A percentile compares a stretch with the other conserved stretches of the same genome.
These are phyloP conservation scores for Brachyrhaphis roseni DNA, from an alignment of 2,797 vertebrate species.

Conservation along the genomic window DNA sequence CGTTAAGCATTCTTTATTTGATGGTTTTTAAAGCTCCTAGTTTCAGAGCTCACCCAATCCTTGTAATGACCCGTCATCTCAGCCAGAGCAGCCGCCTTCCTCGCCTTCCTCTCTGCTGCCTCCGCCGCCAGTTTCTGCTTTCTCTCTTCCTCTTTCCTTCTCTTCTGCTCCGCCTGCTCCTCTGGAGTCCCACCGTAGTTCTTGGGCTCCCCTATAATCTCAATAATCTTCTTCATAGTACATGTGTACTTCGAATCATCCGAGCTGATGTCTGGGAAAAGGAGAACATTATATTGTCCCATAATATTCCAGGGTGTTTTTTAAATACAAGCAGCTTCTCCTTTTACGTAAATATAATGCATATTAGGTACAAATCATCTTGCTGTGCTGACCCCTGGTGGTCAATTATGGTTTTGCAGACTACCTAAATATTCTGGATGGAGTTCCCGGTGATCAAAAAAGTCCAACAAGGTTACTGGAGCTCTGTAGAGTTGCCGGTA, in stretches of 20 bases:
- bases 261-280: slow-evolving; percentile 60
- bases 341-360: not conserved
- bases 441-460: slow-evolving; percentile 93
- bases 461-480: slow-evolving; percentile 88
- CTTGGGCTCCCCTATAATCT: slow-evolving; percentile 82
- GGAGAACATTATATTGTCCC: not conserved
- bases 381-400: not conserved
- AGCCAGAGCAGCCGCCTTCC: slow-evolving; percentile 77
- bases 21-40: not conserved
- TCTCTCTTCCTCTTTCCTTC: slow-evolving; percentile 72
- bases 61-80: slow-evolving; percentile 84
- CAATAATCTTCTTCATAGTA: slow-evolving; percentile 80
- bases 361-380: not conserved
- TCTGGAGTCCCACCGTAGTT: slow-evolving; percentile 87
- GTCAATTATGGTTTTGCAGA: not conserved
- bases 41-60: slow-evolving; percentile 85
- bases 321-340: not conserved
- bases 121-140: slow-evolving; percentile 70
- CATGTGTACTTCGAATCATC: slow-evolving; percentile 73
- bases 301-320: not conserved
- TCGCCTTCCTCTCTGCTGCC: slow-evolving; percentile 71
- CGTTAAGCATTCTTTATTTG: not conserved
- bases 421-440: slow-evolving; percentile 85
- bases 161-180: slow-evolving; percentile 81
- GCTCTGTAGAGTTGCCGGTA: slow-evolving; percentile 79